Percentiles rank a stretch among this genome's conserved stretches.
phyloP scores from a whole-genome alignment of 2,113 vertebrate species.

The Myiozetetes cayanensis region DNA sequence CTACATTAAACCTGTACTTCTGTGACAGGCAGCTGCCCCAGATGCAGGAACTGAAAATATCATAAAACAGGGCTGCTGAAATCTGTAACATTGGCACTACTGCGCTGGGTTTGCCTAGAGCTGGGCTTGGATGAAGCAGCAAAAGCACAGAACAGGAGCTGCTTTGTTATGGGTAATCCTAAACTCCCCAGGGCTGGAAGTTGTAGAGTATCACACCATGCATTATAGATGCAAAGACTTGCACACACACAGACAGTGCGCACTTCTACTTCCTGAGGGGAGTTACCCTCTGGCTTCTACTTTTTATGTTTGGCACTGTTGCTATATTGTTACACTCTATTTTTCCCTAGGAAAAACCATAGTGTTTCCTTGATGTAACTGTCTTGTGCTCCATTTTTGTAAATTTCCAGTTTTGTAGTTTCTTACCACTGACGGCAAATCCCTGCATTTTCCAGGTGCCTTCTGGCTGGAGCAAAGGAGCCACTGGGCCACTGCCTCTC shows the following conservation, averaged over 20 bases:
- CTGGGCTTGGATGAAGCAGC: background rate
- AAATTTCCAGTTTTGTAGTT: background rate
- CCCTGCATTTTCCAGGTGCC: background rate
- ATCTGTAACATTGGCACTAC: rapidly evolving
- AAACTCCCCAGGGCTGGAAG: background rate
- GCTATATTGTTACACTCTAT: background rate
- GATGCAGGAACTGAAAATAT: background rate
- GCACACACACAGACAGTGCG: rapidly evolving
- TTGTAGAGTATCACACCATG: background rate
- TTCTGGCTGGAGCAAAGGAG: background rate
- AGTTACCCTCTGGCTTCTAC: background rate
- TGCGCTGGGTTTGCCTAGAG: rapidly evolving
- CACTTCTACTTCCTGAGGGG: background rate
- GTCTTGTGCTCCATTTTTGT: background rate
- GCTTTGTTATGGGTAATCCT: background rate
- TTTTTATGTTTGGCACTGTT: background rate
- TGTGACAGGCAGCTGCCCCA: background rate
- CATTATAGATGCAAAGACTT: background rate
- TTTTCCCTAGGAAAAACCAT: background rate
- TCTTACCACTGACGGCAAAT: background rate
- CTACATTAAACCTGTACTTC: background rate
- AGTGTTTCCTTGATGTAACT: background rate
- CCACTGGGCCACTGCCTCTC: background rate
- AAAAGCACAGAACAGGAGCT: background rate
- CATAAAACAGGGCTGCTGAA: background rate